Evolutionary conservation across 2,888 invertebrate species (phyloP).

Genomic region (Chesias legatella): DNA sequence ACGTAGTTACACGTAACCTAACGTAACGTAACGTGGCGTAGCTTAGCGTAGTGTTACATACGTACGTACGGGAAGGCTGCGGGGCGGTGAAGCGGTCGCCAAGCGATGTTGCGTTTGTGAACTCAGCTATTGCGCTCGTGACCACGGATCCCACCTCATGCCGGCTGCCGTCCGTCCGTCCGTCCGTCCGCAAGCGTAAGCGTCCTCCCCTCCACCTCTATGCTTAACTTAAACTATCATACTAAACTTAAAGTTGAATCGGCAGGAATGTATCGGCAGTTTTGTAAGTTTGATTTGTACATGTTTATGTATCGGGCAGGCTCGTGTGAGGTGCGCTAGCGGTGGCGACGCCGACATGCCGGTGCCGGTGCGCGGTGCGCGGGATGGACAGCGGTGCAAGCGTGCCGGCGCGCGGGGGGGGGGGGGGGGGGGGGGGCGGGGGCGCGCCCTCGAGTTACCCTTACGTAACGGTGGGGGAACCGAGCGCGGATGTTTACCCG

Average conservation of each 20-base stretch:
- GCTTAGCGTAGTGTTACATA: constrained; percentile 46
- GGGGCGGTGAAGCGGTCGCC: constrained; percentile 56
- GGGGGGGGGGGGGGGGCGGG: constrained; percentile 62
- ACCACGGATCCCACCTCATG: constrained; percentile 29
- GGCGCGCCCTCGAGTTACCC: constrained; percentile 58
- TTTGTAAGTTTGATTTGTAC: constrained; percentile 40
- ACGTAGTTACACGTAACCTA: too few species aligned
- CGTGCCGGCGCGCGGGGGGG: constrained; percentile 65
- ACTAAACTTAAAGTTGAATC: constrained; percentile 46
- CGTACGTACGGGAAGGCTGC: constrained; percentile 57
- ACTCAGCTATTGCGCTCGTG: constrained; percentile 46
- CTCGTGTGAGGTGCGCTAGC: constrained; percentile 46
- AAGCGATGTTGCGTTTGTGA: constrained; percentile 58
- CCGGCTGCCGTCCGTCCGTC: too few species aligned
- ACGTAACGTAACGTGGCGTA: too few species aligned
- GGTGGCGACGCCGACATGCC: constrained; percentile 43
- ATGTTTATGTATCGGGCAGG: constrained; percentile 54
- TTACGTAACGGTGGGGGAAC: constrained; percentile 65
- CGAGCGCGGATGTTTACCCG: constrained; percentile 54
- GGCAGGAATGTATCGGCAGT: constrained; percentile 56
- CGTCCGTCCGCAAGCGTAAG: constrained; percentile 58
- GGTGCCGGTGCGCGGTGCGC: constrained; percentile 58
- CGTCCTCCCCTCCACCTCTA: constrained; percentile 46
- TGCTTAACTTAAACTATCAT: too few species aligned
- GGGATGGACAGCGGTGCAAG: constrained; percentile 65